Percentiles rank a stretch among this genome's conserved stretches.
phyloP scores from a whole-genome alignment of 2,888 invertebrate genomes.

The Spodoptera picta region DNA sequence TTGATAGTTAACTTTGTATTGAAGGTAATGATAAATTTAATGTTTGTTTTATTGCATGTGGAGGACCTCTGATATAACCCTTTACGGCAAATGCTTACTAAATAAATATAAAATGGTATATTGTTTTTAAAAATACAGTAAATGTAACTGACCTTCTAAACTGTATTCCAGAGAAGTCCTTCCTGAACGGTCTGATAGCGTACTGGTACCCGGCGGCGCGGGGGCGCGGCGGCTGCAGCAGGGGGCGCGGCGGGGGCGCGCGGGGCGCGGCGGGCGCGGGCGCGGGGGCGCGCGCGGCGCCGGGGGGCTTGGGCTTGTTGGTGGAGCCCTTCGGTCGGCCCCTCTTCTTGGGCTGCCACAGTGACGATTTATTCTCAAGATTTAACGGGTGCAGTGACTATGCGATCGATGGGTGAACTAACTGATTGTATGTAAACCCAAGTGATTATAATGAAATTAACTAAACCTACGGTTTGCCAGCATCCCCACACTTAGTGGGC shows the following conservation, averaged over 20 bases:
- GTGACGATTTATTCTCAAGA: constrained; percentile 49
- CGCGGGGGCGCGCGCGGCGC: constrained; percentile 12
- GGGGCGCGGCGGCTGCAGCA: constrained; percentile 69
- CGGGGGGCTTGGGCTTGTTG: constrained; percentile 81
- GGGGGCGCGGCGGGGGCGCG: constrained; percentile 57
- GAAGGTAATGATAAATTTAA: too few relatives aligned
- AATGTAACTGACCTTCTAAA: constrained; percentile 76
- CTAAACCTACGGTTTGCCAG: too few relatives aligned
- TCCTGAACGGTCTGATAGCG: constrained; percentile 82
- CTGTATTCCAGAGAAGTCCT: constrained; percentile 87
- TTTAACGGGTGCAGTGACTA: constrained; percentile 28
- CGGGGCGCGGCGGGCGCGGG: constrained; percentile 25
- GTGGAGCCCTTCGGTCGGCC: constrained; percentile 87
- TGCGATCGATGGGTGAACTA: constrained; percentile 8
- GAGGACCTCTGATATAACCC: too few relatives aligned
- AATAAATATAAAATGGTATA: background rate
- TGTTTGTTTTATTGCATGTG: too few relatives aligned
- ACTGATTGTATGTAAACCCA: too few relatives aligned
- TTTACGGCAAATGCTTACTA: too few relatives aligned
- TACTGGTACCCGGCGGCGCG: constrained; percentile 81
- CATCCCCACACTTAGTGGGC: too few relatives aligned
- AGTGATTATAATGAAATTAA: too few relatives aligned
- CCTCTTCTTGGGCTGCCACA: constrained; percentile 82
- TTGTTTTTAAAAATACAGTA: background rate
- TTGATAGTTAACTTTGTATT: too few relatives aligned